Conservation (phyloP, 2,888 invertebrate genomes). For the Philaethria dido region DNA sequence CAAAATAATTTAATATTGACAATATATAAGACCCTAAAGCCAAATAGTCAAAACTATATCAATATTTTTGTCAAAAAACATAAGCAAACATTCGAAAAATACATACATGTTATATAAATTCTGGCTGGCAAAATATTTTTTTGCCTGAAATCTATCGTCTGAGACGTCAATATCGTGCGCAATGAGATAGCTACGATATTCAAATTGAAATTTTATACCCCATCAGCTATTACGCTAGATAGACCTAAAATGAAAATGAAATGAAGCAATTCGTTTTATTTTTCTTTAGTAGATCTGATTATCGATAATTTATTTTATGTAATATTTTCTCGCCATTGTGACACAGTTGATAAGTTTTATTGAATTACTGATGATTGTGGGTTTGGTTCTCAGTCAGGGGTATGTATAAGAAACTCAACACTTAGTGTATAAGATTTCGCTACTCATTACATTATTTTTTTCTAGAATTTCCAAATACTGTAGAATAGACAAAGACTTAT, state of each 20-base stretch:
- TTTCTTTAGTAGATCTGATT: background rate
- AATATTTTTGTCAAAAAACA: background rate
- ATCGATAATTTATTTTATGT: background rate
- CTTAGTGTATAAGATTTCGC: too few species aligned
- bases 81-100: background rate
- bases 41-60: too few species aligned
- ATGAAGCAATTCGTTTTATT: slow-evolving; percentile 35
- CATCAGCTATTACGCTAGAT: slow-evolving; percentile 24
- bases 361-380: background rate
- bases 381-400: background rate
- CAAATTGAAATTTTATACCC: slow-evolving; percentile 49
- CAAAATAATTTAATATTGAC: too few species aligned
- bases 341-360: too few species aligned
- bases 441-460: too few species aligned
- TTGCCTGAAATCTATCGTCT: slow-evolving; percentile 40
- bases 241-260: slow-evolving; percentile 18
- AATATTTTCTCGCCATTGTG: background rate
- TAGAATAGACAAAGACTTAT: background rate
- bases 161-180: slow-evolving; percentile 55
- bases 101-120: background rate
- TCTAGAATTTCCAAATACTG: too few species aligned
- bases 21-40: too few species aligned
- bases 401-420: too few species aligned
- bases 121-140: slow-evolving; percentile 16
- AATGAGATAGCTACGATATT: slow-evolving; percentile 58